phyloP scores from a whole-genome alignment of 2,888 invertebrate genomes.

The Aphidoletes aphidimyza region DNA sequence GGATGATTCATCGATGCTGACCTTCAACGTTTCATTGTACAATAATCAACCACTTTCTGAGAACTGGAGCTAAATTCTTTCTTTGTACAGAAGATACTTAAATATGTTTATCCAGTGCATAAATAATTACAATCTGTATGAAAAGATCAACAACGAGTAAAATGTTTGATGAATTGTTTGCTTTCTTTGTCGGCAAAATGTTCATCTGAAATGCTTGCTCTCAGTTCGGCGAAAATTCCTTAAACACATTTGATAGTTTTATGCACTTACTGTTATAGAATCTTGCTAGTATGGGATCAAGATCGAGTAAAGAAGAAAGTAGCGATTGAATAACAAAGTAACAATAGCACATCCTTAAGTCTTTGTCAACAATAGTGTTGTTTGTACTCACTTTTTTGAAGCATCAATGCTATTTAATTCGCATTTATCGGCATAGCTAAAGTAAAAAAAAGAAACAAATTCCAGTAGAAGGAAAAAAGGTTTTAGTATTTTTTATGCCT shows the following conservation, averaged over 20 bases:
- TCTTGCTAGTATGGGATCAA: background rate
- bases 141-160: background rate
- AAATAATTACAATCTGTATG: background rate
- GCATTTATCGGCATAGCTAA: constrained; percentile 25
- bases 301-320: background rate
- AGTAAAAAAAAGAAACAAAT: background rate
- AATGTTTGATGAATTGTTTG: background rate
- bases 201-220: background rate
- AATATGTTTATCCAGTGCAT: background rate
- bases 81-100: too few species aligned
- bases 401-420: constrained; percentile 17
- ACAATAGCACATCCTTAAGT: constrained; percentile 19
- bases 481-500: background rate
- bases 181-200: constrained; percentile 23
- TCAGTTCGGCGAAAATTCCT: background rate
- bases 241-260: background rate
- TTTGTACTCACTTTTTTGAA: constrained; percentile 32
- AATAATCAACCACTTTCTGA: too few species aligned
- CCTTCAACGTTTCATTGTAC: too few species aligned
- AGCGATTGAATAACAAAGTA: background rate
- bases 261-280: too few species aligned
- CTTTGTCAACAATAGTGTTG: constrained; percentile 50
- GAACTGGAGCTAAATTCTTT: too few species aligned
- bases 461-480: background rate
- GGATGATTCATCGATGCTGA: too few species aligned